These are phyloP conservation scores for Mionectes olivaceus DNA, from an alignment of 2,797 vertebrate species.

Conservation along the genomic window DNA sequence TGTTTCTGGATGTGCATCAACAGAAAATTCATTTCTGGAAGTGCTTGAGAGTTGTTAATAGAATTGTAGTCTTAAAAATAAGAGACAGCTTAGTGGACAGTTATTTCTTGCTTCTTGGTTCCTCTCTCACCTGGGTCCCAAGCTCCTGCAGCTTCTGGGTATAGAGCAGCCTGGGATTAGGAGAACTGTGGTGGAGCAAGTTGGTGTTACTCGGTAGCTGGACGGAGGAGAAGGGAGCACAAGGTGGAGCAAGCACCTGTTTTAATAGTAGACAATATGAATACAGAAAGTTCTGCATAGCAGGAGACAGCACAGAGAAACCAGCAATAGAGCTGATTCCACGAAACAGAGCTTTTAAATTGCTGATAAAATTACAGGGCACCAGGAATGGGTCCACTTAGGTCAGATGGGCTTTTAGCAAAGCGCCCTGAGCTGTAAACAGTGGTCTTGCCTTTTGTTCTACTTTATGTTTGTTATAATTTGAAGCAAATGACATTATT, in stretches of 20 bases:
- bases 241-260: background rate
- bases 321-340: background rate
- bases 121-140: background rate
- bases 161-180: background rate
- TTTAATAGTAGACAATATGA: background rate
- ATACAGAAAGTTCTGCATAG: background rate
- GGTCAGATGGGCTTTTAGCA: background rate
- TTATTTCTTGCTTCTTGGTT: background rate
- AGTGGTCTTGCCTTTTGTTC: background rate
- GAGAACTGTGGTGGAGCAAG: background rate
- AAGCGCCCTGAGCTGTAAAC: background rate
- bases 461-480: background rate
- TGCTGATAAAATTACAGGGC: background rate
- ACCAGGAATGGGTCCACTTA: background rate
- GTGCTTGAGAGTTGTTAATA: background rate
- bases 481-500: constrained; percentile 6
- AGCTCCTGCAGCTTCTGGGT: background rate
- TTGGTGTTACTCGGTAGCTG: background rate
- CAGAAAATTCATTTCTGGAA: background rate
- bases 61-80: background rate
- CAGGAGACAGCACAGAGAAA: background rate
- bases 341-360: background rate
- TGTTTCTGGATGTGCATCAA: background rate
- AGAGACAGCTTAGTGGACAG: background rate
- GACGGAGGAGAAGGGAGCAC: background rate